Conservation (phyloP, 1,140 invertebrate species). For the Semibalanus balanoides region DNA sequence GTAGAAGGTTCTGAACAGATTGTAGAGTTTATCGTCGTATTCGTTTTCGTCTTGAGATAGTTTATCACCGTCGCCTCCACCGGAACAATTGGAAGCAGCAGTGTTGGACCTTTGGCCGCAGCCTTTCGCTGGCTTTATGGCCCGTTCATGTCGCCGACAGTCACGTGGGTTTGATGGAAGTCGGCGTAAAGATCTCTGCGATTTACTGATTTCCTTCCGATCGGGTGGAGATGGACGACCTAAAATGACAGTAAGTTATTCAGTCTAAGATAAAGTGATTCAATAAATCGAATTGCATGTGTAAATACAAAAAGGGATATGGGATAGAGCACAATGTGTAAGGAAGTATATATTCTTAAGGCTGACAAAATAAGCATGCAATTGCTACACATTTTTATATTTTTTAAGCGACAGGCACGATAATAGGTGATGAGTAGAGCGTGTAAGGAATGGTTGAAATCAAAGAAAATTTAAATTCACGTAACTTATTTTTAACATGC, state of each 20-base stretch:
- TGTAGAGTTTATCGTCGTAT: not conserved
- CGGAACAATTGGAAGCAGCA: not conserved
- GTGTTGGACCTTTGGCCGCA: not conserved
- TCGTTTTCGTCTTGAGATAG: not conserved
- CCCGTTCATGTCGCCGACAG: not conserved
- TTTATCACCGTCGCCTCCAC: not conserved
- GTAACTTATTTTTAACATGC: not conserved
- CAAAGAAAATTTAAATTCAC: too few species aligned
- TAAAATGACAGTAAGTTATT: not conserved
- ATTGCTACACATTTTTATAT: too few species aligned
- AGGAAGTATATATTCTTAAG: too few species aligned
- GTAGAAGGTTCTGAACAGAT: constrained; percentile 4
- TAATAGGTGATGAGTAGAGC: not conserved
- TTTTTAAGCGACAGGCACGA: not conserved
- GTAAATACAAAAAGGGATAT: too few species aligned
- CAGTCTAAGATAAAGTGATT: too few species aligned
- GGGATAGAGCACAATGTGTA: too few species aligned
- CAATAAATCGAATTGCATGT: too few species aligned
- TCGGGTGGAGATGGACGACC: not conserved
- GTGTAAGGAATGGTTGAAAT: too few species aligned
- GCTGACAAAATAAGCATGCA: too few species aligned
- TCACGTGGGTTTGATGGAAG: not conserved
- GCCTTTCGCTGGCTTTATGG: not conserved
- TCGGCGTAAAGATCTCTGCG: not conserved
- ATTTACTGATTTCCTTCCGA: not conserved